Evolutionary conservation across 2,888 invertebrate genomes (phyloP), one percentile per base, ranked within the genome.

Genomic region (Pyralis farinalis): DNA sequence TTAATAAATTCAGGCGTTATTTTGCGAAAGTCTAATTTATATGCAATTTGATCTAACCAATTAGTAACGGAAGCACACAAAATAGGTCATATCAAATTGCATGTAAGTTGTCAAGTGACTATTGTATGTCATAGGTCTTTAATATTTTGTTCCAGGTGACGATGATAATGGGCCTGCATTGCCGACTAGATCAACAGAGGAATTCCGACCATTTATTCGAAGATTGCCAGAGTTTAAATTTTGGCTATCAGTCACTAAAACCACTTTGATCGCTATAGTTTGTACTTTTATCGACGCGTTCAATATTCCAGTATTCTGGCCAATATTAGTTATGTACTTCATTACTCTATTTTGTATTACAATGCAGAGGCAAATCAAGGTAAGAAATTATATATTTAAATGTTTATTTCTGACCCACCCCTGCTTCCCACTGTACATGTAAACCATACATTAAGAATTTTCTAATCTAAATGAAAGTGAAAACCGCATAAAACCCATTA

Each of bases 241-340:
- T 86, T 99, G 99, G 99, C 94, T 98, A 61, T 98, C 98, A 58
- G 96, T 98, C 47, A 94, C 96, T 45, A 98, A 98, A 79, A 98
- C 98, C 58, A 97, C 98, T 28, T 58, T 97, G 7, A 91, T 99
- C 60, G 98, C 95, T 31, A 91, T 97, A 71, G 86, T 93, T 56
- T 98, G 98, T 89, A 99, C 99, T 45, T 96, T 98, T 85, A 98
- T 99, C 79, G 98, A 99, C 70, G 95, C 96, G 64, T 98, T 99
- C 86, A 98, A 99, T 91, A 95, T 99, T 81, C 99, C 99, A 73
- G 99, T 99, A 66, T 99, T 99, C 90, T 99, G 99, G 99, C 99
- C 99, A 46, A 99, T 99, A 69, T 92, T 99, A 78, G 98, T 99
- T 67, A 97, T 99, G 96, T 99, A 99, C 90, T 99, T 99, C 90